These are phyloP conservation scores for Acronicta leporina DNA, from an alignment of 2,888 invertebrate genomes.

Conservation along the genomic window DNA sequence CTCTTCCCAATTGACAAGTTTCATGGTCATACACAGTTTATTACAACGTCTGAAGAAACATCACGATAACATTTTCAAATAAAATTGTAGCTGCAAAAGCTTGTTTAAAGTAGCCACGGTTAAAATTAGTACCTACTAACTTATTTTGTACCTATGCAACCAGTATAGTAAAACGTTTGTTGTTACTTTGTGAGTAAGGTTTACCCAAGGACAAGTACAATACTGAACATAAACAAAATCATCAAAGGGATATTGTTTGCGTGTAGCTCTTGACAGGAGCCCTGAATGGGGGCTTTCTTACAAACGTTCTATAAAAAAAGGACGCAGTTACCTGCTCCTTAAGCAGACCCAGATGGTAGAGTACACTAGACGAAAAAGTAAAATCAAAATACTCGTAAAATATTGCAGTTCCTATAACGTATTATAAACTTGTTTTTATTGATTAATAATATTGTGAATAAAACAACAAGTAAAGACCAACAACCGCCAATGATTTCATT, in stretches of 20 bases:
- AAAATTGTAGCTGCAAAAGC: slow-evolving; percentile 12
- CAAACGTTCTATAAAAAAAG: slow-evolving; percentile 75
- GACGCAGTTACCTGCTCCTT: slow-evolving; percentile 81
- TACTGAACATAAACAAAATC: slow-evolving; percentile 53
- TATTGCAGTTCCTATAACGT: slow-evolving; percentile 1
- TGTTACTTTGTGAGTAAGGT: slow-evolving; percentile 29
- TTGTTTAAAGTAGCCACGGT: slow-evolving; percentile 24
- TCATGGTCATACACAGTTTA: slow-evolving; percentile 59
- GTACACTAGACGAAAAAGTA: slow-evolving; percentile 23
- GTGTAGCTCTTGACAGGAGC: slow-evolving; percentile 39
- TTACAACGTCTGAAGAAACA: slow-evolving; percentile 39
- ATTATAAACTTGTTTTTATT: slow-evolving; percentile 1
- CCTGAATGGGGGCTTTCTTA: slow-evolving; percentile 69
- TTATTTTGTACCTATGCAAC: slow-evolving; percentile 22
- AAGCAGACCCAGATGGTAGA: slow-evolving; percentile 23
- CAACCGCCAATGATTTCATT: slow-evolving; percentile 66
- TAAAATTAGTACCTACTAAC: slow-evolving; percentile 36
- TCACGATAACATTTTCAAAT: slow-evolving; percentile 14
- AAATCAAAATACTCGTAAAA: slow-evolving; percentile 17
- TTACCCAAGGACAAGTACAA: slow-evolving; percentile 42
- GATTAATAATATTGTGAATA: slow-evolving; percentile 8
- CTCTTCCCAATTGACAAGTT: slow-evolving; percentile 70
- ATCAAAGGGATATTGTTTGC: slow-evolving; percentile 57
- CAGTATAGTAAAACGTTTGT: slow-evolving; percentile 32
- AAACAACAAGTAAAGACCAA: slow-evolving; percentile 20